Evolutionary conservation across 2,113 vertebrate genomes (phyloP), one percentile per base, ranked within the genome.

Genomic region (Microcebus lehilahytsara): DNA sequence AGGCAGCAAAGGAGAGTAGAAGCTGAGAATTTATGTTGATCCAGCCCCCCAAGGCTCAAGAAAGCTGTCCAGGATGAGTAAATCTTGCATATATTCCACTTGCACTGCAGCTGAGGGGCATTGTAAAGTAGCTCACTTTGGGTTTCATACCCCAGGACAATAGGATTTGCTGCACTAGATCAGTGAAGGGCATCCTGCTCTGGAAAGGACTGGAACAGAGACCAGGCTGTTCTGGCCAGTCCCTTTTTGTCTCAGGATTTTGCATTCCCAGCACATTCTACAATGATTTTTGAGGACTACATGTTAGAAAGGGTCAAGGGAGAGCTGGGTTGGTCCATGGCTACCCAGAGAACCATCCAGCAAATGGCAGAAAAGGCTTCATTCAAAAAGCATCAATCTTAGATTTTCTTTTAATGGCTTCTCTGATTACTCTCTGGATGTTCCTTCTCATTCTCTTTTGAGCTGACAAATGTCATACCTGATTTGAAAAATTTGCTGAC

Each of bases 81-180:
- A 46, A 34, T 20, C 22, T 72, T 91, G 27, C 66, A 60, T 34
- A 34, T 30, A 6, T 2, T 30, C 4, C 6, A 23, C 3, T 84
- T 19, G 10, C 14, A 20, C 9, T 22, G 3, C 3, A 37, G 9
- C 4, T 37, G 30, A n/a, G 4, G 22, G 9, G 14, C 9, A 6
- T 40, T 60, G 37, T 14, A 5, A 46, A n/a, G 53, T 9, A 84
- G 64, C 9, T 23, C 0, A 27, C 13, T 40, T 25, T 72, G 66
- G 22, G 32, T 23, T 37, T 74, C 22, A 30, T 9, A 60, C 11
- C 13, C 23, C 17, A 4, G 23, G 40, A 25, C 23, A 46, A 19
- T 16, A 84, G 32, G 32, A 72, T 42, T 72, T 32, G 13, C 22
- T 60, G 27, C 17, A 14, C 22, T 37, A 62, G 58, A 60, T 46